These are phyloP conservation scores for Formica exsecta DNA, from an alignment of 1,140 invertebrate genomes.

Conservation along the genomic window DNA sequence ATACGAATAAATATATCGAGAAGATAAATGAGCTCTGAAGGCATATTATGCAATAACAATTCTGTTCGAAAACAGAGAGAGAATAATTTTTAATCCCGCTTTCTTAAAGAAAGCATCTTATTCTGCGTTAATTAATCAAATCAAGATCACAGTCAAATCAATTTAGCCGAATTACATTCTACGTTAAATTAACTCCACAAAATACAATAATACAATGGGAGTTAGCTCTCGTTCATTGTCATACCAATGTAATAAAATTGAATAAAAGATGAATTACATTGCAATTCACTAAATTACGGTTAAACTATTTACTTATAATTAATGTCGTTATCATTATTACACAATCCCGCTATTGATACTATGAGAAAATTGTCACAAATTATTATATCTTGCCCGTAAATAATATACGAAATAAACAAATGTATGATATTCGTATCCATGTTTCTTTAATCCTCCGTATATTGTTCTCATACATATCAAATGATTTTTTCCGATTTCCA, in stretches of 20 bases:
- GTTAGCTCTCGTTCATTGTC: slow-evolving; percentile 4
- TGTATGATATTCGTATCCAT: not conserved
- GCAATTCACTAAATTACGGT: not conserved
- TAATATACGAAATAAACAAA: slow-evolving; percentile 4
- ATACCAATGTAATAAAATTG: not conserved
- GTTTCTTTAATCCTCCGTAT: not conserved
- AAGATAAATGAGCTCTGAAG: not conserved
- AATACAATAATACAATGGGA: slow-evolving; percentile 17
- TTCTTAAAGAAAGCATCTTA: not conserved
- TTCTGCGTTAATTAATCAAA: slow-evolving; percentile 28
- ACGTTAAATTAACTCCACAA: slow-evolving; percentile 29
- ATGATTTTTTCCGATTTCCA: not conserved
- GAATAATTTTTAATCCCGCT: slow-evolving; percentile 23
- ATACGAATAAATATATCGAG: slow-evolving; percentile 46
- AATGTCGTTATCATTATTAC: slow-evolving; percentile 1
- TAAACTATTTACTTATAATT: slow-evolving; percentile 30
- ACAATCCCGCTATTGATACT: not conserved
- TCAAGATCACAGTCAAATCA: not conserved
- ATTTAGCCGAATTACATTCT: slow-evolving; percentile 8
- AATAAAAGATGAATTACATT: not conserved
- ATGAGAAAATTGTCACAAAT: slow-evolving; percentile 3
- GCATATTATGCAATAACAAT: slow-evolving; percentile 40
- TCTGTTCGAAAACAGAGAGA: not conserved
- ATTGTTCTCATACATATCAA: not conserved
- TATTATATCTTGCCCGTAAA: not conserved